Percentiles rank a stretch among this genome's conserved stretches.
These are phyloP conservation scores for Leptopterna dolabrata DNA, from an alignment of 2,888 invertebrate genomes.

Conservation along the genomic window DNA sequence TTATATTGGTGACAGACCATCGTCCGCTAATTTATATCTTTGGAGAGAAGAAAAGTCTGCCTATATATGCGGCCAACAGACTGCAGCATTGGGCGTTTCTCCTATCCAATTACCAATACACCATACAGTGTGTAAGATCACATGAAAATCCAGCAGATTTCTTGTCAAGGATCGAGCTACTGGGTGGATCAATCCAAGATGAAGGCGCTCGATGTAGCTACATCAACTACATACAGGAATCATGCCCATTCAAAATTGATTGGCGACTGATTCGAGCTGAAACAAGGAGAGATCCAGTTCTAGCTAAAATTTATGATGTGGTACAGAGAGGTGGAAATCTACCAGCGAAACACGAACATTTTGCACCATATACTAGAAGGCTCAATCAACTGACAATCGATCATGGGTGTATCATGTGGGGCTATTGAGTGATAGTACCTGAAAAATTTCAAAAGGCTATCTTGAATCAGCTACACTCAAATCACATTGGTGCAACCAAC, in stretches of 20 bases:
- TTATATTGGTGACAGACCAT: conserved; percentile 28
- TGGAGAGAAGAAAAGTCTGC: conserved; percentile 44
- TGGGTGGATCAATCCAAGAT: background rate
- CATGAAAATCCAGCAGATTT: conserved; percentile 46
- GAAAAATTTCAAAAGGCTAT: background rate
- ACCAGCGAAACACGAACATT: background rate
- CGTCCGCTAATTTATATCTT: conserved; percentile 32
- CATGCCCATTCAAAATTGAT: conserved; percentile 66
- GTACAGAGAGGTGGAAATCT: background rate
- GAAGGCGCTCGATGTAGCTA: background rate
- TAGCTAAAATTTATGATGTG: background rate
- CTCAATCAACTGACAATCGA: conserved; percentile 41
- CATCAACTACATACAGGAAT: conserved; percentile 41
- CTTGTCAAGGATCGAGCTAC: conserved; percentile 32
- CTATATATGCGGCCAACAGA: conserved; percentile 50
- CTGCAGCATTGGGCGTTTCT: conserved; percentile 44
- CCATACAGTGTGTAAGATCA: conserved; percentile 35
- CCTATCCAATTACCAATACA: conserved; percentile 25
- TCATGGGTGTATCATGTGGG: conserved; percentile 50
- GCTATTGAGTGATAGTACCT: conserved; percentile 52
- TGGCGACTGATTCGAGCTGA: conserved; percentile 50
- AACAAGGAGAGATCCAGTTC: conserved; percentile 48
- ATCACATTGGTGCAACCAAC: conserved; percentile 56
- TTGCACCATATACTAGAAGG: conserved; percentile 15
- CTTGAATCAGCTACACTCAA: conserved; percentile 38